Evolutionary conservation across 1,140 invertebrate genomes (phyloP).

Genomic region (Orchesella cincta): DNA sequence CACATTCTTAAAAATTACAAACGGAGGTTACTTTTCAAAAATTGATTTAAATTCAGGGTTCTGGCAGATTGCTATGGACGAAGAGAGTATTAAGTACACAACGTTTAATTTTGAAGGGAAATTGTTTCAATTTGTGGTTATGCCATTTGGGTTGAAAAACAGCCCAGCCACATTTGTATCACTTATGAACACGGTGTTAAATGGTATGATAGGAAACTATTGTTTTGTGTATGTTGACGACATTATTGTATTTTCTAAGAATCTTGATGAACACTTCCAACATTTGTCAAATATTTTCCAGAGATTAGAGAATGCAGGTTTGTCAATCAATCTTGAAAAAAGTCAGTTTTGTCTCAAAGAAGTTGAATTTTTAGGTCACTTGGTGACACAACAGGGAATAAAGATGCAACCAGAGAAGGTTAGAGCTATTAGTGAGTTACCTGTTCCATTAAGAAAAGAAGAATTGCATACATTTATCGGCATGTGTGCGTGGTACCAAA

Average conservation of each 20-base stretch:
- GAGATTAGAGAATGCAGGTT: conserved; percentile 51
- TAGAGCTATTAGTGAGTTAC: conserved; percentile 44
- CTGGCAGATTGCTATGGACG: conserved; percentile 56
- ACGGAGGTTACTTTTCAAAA: conserved; percentile 31
- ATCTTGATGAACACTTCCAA: conserved; percentile 56
- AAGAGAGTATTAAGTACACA: conserved; percentile 54
- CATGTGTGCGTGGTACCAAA: conserved; percentile 36
- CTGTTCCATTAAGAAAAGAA: conserved; percentile 36
- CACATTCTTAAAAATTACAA: conserved; percentile 37
- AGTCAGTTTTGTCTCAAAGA: conserved; percentile 52
- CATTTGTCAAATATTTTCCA: conserved; percentile 53
- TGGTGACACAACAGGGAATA: conserved; percentile 47
- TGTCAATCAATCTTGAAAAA: conserved; percentile 58
- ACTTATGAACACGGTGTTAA: conserved; percentile 54
- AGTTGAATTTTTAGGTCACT: conserved; percentile 52
- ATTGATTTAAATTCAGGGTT: conserved; percentile 53
- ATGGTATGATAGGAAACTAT: conserved; percentile 50
- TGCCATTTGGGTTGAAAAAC: conserved; percentile 55
- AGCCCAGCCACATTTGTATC: conserved; percentile 53
- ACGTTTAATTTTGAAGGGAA: conserved; percentile 54
- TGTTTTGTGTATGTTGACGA: conserved; percentile 59
- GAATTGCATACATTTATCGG: conserved; percentile 39
- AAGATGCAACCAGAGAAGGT: conserved; percentile 45
- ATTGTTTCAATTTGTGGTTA: conserved; percentile 50
- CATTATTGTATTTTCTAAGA: conserved; percentile 54